phyloP scores from a whole-genome alignment of 2,797 vertebrate genomes.

The Esox lucius region DNA sequence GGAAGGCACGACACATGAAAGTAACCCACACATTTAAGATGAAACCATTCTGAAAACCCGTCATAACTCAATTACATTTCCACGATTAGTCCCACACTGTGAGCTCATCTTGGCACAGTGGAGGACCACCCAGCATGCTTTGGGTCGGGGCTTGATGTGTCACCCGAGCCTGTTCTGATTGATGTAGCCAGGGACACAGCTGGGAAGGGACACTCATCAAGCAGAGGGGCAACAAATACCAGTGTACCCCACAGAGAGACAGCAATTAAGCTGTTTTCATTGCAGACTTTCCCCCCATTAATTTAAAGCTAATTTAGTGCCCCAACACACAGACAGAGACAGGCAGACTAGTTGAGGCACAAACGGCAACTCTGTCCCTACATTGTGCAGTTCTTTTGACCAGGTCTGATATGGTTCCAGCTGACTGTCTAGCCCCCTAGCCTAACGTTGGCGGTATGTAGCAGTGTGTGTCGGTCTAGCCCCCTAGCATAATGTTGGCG shows the following conservation, averaged over 20 bases:
- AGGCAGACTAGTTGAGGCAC: neutral
- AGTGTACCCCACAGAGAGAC: conserved; percentile 69
- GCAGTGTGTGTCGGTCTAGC: too few relatives aligned
- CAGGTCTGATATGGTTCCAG: neutral
- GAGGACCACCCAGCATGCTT: conserved; percentile 24
- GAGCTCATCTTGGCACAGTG: neutral
- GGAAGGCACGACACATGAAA: too few relatives aligned
- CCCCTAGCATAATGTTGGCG: too few relatives aligned
- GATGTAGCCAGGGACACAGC: conserved; percentile 68
- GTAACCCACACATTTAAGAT: neutral
- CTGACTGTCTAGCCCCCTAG: too few relatives aligned
- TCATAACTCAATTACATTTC: neutral
- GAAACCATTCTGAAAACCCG: neutral
- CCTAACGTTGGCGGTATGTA: too few relatives aligned
- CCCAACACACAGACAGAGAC: conserved; percentile 55
- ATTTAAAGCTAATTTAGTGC: conserved; percentile 80
- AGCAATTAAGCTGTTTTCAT: conserved; percentile 76
- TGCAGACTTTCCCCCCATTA: conserved; percentile 62
- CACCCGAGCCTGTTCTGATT: conserved; percentile 62
- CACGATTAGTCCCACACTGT: neutral
- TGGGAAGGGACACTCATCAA: conserved; percentile 65
- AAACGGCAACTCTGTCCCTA: neutral
- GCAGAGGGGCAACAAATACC: conserved; percentile 55
- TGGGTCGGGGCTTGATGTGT: conserved; percentile 27
- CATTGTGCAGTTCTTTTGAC: neutral